Percentiles rank a stretch among this genome's conserved stretches.
These are phyloP conservation scores for Lampris incognitus DNA, from an alignment of 2,113 vertebrate genomes.

Conservation along the genomic window DNA sequence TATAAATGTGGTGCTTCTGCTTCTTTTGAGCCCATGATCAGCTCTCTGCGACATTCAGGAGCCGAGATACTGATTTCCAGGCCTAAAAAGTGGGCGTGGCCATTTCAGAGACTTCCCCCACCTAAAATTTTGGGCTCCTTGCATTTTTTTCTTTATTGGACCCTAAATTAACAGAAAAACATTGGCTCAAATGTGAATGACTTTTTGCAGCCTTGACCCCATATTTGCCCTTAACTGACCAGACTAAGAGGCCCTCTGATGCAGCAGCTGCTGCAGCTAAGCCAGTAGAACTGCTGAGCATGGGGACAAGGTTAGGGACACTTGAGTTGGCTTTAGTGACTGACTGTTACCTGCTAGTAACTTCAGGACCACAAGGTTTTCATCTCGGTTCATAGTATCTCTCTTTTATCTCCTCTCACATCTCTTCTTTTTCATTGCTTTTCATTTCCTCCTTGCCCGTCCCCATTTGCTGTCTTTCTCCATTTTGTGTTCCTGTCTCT, in stretches of 20 bases:
- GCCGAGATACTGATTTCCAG: no score
- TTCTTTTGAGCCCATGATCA: no score
- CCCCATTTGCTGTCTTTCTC: neutral
- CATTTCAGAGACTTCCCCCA: no score
- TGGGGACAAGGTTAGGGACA: slow-evolving; percentile 37
- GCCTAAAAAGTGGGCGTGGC: no score
- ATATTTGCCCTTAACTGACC: no score
- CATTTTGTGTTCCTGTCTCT: slow-evolving; percentile 1
- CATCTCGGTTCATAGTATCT: slow-evolving; percentile 28
- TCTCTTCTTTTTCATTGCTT: neutral
- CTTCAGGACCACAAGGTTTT: slow-evolving; percentile 43
- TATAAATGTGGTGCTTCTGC: no score
- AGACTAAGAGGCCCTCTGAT: slow-evolving; percentile 63
- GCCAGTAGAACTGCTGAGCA: slow-evolving; percentile 27
- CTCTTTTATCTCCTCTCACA: neutral
- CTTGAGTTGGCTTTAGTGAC: neutral
- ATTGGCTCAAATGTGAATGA: no score
- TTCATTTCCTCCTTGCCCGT: neutral
- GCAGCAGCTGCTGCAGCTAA: slow-evolving; percentile 41
- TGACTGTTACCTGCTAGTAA: slow-evolving; percentile 37
- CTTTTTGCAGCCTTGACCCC: no score
- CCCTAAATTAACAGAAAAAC: no score
- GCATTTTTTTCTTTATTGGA: no score
- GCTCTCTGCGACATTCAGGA: no score
- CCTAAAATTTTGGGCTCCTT: no score